Conservation (phyloP, 2,113 vertebrate species). For the Laticauda laticaudata region DNA sequence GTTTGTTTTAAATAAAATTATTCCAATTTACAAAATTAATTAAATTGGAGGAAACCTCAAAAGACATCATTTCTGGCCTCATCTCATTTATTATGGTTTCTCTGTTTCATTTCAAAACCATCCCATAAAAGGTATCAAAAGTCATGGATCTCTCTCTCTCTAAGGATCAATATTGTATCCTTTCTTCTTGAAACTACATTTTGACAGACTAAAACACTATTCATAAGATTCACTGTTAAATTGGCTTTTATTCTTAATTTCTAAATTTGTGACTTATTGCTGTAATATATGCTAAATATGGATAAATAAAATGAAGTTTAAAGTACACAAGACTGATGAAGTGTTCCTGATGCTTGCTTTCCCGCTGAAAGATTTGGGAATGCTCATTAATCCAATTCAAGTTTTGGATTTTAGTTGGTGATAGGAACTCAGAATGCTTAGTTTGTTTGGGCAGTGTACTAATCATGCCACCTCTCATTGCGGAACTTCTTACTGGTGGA, state of each 20-base stretch:
- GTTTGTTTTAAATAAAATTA: neutral
- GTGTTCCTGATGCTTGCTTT: neutral
- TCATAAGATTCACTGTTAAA: neutral
- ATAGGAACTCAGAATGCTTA: neutral
- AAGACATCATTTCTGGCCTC: neutral
- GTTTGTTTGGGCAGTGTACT: neutral
- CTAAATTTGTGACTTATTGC: neutral
- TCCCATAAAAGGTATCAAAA: neutral
- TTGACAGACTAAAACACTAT: neutral
- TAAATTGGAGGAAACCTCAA: neutral
- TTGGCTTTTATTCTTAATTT: neutral
- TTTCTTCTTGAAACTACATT: neutral
- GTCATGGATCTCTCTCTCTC: neutral
- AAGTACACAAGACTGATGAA: neutral
- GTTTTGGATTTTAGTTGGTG: neutral
- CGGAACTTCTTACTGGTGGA: neutral
- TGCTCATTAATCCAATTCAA: neutral
- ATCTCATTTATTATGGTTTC: neutral
- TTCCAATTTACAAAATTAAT: neutral
- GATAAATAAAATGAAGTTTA: neutral
- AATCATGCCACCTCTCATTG: neutral
- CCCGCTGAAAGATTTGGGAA: neutral
- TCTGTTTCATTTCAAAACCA: neutral
- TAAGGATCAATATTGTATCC: too few relatives aligned
- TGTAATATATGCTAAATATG: neutral